phyloP scores from a whole-genome alignment of 2,797 vertebrate species.

The Orientallactaga sibirica region DNA sequence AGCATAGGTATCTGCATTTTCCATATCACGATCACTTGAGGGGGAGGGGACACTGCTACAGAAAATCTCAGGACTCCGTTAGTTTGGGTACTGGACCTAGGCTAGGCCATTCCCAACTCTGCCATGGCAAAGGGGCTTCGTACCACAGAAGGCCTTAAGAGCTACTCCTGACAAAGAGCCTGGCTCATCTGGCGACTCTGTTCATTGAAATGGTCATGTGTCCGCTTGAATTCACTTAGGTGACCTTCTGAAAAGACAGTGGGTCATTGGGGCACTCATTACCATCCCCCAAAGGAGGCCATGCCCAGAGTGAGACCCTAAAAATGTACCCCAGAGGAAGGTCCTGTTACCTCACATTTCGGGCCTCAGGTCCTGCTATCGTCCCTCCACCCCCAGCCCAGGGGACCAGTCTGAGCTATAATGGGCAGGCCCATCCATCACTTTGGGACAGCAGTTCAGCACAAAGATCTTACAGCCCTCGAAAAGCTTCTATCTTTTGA shows the following conservation, averaged over 20 bases:
- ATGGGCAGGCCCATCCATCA: background rate
- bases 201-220: background rate
- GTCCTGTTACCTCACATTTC: too few relatives aligned
- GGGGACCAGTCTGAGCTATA: background rate
- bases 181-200: background rate
- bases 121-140: accelerated
- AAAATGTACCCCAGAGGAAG: background rate
- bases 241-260: background rate
- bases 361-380: too few relatives aligned
- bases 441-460: background rate
- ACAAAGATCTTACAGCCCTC: accelerated
- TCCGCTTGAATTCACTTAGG: background rate
- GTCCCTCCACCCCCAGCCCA: too few relatives aligned
- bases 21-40: background rate
- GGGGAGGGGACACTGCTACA: accelerated
- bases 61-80: background rate
- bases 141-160: background rate
- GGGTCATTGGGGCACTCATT: background rate
- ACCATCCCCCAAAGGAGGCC: background rate
- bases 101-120: background rate
- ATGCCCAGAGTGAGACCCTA: background rate
- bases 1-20: background rate
- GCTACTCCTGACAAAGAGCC: background rate
- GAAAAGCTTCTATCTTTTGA: background rate
- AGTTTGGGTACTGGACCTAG: accelerated